phyloP scores from a whole-genome alignment of 2,113 vertebrate species.

The Ochotona curzoniae region DNA sequence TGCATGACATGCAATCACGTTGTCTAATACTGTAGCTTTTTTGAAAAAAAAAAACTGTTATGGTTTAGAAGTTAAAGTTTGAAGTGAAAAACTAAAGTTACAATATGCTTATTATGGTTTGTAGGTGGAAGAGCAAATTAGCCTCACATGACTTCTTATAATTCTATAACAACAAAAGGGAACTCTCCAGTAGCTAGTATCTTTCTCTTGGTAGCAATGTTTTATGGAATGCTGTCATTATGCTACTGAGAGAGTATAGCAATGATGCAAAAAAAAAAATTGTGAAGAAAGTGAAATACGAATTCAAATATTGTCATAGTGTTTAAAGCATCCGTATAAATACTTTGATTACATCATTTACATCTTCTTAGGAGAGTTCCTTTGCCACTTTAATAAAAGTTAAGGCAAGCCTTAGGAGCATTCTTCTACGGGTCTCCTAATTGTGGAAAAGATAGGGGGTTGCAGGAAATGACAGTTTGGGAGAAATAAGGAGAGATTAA shows the following conservation, averaged over 20 bases:
- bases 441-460: not conserved
- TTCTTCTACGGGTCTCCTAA: not conserved
- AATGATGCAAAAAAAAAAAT: not conserved
- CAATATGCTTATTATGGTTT: not conserved
- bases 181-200: not conserved
- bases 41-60: not conserved
- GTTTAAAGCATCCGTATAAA: not conserved
- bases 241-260: not conserved
- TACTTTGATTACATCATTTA: not conserved
- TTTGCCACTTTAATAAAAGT: not conserved
- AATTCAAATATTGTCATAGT: not conserved
- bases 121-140: not conserved
- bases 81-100: not conserved
- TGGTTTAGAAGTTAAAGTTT: not conserved
- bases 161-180: not conserved
- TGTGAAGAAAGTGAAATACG: not conserved
- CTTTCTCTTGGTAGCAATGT: not conserved
- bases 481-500: not conserved
- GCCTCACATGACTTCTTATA: not conserved
- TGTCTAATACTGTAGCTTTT: not conserved
- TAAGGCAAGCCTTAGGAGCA: not conserved
- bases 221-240: not conserved
- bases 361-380: not conserved
- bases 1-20: not conserved
- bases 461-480: not conserved